Evolutionary conservation across 2,113 vertebrate species (phyloP), one percentile per base, ranked within the genome.

Genomic region (Tautogolabrus adspersus): DNA sequence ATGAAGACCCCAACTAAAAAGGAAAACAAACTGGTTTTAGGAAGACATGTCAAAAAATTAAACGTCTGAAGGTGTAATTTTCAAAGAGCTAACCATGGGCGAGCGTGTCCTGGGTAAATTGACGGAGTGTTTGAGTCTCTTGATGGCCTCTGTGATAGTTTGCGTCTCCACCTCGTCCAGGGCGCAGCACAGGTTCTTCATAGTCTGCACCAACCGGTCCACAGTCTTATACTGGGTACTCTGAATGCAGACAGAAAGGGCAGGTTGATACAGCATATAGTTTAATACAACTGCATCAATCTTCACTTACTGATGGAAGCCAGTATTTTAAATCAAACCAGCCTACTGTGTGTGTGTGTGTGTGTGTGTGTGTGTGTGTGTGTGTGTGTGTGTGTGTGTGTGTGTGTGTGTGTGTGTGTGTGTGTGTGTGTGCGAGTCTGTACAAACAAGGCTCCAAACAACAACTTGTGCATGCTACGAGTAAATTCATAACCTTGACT

Each of bases 161-260:
- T 94, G 94, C 11, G 96, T 98, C 91, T 99, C 98, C 77, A 98
- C 96, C 60, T 96, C 95, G 68, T 96, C 96, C 91, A 97, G 85
- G n/a, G 95, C 93, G 71, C 92, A 95, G 89, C 98, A 99, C 52
- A 99, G 93, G 91, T 95, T 97, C 92, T 96, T 97, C 86, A 97
- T 95, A 23, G 94, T 94, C 93, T 97, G 97, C 85, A 96, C 95
- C 82, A 98, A 84, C 44, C 95, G 94, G 51, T 98, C 98, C 80
- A 97, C 92, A 1, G 94, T 92, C 93, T 96, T 97, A 76, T 97
- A 96, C 80, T 95, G 96, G 68, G 94, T 96, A 82, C 94, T 94
- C 94, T 95, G 73, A 7, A 74, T 5, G 75, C 19, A 75, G 12
- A 75, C 19, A 63, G 1, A 30, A 34, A 44, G n/a, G 59, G 52